Conservation (phyloP, 30 jellyfish, hydroid and myxozoan species). For the Clytia hemisphaerica region DNA sequence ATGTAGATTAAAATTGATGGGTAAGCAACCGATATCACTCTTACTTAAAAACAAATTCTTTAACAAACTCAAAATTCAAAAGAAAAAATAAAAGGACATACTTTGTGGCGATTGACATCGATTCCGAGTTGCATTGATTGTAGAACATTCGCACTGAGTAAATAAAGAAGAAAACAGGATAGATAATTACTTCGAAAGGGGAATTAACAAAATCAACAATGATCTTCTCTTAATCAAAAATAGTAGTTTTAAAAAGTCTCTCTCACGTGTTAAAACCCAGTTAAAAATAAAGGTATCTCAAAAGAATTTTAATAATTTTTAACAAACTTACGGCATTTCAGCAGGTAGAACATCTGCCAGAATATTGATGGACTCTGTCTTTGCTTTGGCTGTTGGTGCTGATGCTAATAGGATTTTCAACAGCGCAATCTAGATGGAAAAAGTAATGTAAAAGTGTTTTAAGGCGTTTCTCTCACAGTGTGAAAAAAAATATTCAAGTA, state of each 20-base stretch:
- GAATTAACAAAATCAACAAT: not conserved
- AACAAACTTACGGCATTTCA: conserved; percentile 96
- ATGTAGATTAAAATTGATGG: no score
- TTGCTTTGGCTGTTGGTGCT: conserved; percentile 99
- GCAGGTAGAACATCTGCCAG: conserved; percentile 92
- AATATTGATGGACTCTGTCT: conserved; percentile 90
- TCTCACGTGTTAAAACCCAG: not conserved
- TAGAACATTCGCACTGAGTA: conserved; percentile 65
- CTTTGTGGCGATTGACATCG: conserved; percentile 97
- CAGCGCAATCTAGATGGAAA: conserved; percentile 67
- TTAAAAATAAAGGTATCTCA: not conserved
- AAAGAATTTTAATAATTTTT: not conserved
- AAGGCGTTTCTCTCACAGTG: no score
- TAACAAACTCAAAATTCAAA: no score
- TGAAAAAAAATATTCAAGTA: no score
- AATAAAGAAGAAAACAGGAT: not conserved
- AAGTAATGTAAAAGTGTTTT: no score
- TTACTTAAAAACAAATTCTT: no score
- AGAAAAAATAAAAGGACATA: conserved; percentile 11
- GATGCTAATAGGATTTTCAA: conserved; percentile 90
- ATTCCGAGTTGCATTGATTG: conserved; percentile 92
- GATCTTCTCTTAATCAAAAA: not conserved
- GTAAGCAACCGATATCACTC: not conserved
- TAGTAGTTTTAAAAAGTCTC: not conserved
- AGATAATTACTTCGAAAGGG: not conserved